Evolutionary conservation across 2,888 invertebrate species (phyloP).

Genomic region (Patella caerulea): DNA sequence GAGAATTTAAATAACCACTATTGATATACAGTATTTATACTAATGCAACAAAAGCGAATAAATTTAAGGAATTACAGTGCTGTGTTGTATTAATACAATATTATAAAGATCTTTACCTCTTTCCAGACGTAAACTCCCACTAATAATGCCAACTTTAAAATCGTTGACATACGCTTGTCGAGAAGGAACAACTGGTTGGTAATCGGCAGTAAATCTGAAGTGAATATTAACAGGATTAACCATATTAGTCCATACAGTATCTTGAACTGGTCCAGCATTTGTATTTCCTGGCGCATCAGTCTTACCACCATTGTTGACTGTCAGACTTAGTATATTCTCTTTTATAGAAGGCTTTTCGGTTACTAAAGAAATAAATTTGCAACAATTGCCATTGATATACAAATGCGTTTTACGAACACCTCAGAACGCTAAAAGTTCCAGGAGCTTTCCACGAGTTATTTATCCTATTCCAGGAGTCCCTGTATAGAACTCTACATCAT

Average conservation of each 20-base stretch:
- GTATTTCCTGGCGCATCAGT: conserved; percentile 8
- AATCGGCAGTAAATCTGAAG: conserved; percentile 5
- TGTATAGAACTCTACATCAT: no score
- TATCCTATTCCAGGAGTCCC: no score
- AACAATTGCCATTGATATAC: no score
- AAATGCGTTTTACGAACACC: no score
- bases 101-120: no score
- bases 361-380: neutral
- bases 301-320: neutral
- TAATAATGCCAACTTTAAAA: conserved; percentile 18
- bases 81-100: no score
- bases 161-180: conserved; percentile 14
- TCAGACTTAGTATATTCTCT: neutral
- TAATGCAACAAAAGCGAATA: no score
- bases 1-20: no score
- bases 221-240: neutral
- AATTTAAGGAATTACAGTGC: no score
- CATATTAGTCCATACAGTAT: conserved; percentile 17
- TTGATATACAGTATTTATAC: no score
- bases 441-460: no score
- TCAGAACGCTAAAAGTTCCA: no score
- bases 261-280: conserved; percentile 5
- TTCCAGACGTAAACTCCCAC: neutral
- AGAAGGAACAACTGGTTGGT: neutral
- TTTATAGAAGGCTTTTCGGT: neutral